These are phyloP conservation scores for Noctua pronuba DNA, from an alignment of 2,888 invertebrate species.

Conservation along the genomic window DNA sequence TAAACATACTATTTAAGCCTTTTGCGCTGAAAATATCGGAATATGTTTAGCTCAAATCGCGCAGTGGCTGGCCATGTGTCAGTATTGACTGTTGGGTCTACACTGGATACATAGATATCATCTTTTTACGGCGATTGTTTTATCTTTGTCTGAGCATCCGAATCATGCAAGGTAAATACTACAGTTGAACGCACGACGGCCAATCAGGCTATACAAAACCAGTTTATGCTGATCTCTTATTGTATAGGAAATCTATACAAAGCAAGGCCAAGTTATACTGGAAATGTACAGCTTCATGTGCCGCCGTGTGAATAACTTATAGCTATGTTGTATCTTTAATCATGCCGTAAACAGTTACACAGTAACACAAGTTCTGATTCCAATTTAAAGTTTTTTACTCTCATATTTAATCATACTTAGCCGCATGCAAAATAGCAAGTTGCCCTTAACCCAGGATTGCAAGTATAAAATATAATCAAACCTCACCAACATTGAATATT, in stretches of 20 bases:
- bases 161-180: neutral
- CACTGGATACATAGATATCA: neutral
- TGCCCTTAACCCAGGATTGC: neutral
- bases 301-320: no score
- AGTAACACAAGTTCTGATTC: neutral
- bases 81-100: neutral
- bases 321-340: neutral
- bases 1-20: no score
- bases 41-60: neutral
- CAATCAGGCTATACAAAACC: no score
- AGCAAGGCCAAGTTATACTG: no score
- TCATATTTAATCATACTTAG: neutral
- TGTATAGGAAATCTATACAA: no score
- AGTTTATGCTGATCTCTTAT: no score
- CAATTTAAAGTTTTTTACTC: neutral
- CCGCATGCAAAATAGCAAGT: neutral
- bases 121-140: neutral
- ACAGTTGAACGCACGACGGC: no score
- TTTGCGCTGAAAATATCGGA: no score
- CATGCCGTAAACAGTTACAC: neutral
- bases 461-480: slow-evolving; percentile 12
- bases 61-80: neutral
- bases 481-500: slow-evolving; percentile 27
- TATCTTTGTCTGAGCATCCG: neutral
- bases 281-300: no score